Conservation (phyloP, 2,113 vertebrate genomes). For the Crotalus horridus region DNA sequence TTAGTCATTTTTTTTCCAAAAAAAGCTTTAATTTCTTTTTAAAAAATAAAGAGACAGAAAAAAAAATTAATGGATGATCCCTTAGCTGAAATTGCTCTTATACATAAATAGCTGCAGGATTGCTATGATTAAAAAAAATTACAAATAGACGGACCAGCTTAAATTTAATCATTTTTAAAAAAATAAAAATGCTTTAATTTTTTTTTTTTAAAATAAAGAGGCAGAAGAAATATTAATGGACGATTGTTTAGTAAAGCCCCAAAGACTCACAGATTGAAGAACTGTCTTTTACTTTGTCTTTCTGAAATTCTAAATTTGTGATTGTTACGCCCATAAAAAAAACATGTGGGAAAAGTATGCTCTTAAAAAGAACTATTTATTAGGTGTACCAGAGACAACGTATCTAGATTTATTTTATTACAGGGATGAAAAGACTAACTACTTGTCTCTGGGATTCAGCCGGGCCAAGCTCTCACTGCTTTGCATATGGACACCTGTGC, state of each 20-base stretch:
- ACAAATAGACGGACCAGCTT: too few species aligned
- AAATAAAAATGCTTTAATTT: not conserved
- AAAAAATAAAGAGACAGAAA: not conserved
- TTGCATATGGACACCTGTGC: not conserved
- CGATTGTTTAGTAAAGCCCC: not conserved
- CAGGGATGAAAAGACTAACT: not conserved
- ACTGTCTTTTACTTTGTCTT: not conserved
- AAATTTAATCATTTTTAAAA: not conserved
- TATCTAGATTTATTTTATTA: slow-evolving; percentile 9
- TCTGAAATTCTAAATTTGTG: not conserved
- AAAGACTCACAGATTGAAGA: not conserved
- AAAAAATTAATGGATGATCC: not conserved
- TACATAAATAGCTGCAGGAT: slow-evolving; percentile 4
- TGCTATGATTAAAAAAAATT: slow-evolving; percentile 2
- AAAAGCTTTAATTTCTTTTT: not conserved
- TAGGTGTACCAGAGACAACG: not conserved
- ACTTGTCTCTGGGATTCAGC: not conserved
- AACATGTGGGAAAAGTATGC: not conserved
- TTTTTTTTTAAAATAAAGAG: not conserved
- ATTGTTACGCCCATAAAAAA: not conserved
- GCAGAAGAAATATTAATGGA: not conserved
- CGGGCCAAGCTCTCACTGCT: slow-evolving; percentile 1
- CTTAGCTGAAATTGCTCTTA: not conserved
- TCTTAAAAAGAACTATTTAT: slow-evolving; percentile 11
- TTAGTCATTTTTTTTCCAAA: not conserved